phyloP scores from a whole-genome alignment of 2,797 vertebrate genomes.

The Amblyraja radiata region DNA sequence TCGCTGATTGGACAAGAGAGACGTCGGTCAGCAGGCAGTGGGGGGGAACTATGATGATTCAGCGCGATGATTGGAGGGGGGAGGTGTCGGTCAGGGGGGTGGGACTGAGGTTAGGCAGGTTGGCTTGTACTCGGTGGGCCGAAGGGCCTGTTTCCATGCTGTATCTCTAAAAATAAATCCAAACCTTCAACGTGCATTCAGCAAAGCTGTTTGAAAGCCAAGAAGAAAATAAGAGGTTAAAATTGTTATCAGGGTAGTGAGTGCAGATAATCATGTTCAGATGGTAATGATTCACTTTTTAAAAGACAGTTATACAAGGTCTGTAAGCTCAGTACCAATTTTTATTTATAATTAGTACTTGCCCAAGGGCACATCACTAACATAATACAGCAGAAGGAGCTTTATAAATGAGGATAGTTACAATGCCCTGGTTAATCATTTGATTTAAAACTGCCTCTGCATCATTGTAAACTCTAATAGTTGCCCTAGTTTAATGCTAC shows the following conservation, averaged over 20 bases:
- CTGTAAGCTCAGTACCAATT: neutral
- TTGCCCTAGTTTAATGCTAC: neutral
- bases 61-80: too few relatives aligned
- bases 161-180: neutral
- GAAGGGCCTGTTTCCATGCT: too few relatives aligned
- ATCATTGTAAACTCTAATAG: neutral
- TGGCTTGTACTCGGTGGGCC: too few relatives aligned
- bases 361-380: neutral
- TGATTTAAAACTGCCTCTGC: neutral
- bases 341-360: neutral
- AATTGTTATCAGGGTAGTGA: neutral
- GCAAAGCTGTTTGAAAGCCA: neutral
- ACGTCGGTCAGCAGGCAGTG: too few relatives aligned
- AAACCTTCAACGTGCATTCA: neutral
- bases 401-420: neutral
- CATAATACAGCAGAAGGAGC: neutral
- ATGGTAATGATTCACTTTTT: neutral
- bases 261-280: neutral
- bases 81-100: too few relatives aligned
- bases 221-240: neutral
- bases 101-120: too few relatives aligned
- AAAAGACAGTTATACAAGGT: slow-evolving; percentile 1
- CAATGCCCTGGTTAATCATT: neutral
- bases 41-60: too few relatives aligned
- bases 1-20: too few relatives aligned